Conservation (phyloP, 2,797 vertebrate genomes). For the Gastrophryne carolinensis region DNA sequence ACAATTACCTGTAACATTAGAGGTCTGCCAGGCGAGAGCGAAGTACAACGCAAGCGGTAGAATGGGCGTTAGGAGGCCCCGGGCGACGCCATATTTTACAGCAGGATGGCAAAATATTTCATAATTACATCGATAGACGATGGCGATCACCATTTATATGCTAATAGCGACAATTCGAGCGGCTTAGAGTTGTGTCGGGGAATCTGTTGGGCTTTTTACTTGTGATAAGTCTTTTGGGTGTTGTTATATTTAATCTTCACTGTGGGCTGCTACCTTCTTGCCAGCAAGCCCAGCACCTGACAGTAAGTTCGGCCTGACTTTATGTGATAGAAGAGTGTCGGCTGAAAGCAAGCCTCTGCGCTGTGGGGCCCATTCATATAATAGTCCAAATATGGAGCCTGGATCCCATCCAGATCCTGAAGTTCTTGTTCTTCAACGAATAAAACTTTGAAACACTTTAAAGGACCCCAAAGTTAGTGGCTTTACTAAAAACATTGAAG, state of each 20-base stretch:
- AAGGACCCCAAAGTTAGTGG: too few relatives aligned
- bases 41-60: neutral
- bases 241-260: conserved; percentile 16
- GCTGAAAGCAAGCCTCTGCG: neutral
- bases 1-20: conserved; percentile 43
- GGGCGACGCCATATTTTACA: conserved; percentile 52
- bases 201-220: conserved; percentile 61
- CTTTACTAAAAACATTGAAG: too few relatives aligned
- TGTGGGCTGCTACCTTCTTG: neutral
- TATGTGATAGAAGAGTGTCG: neutral
- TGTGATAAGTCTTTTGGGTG: conserved; percentile 57
- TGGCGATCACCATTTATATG: conserved; percentile 65
- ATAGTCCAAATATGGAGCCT: too few relatives aligned
- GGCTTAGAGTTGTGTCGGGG: conserved; percentile 53
- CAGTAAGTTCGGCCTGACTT: neutral
- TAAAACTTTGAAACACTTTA: too few relatives aligned
- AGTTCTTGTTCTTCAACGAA: too few relatives aligned
- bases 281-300: neutral
- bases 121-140: conserved; percentile 60
- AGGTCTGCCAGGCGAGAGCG: conserved; percentile 28
- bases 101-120: conserved; percentile 62
- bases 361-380: neutral
- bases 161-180: conserved; percentile 60
- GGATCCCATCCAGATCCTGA: too few relatives aligned
- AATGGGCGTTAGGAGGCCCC: conserved; percentile 54